Percentiles rank a stretch among this genome's conserved stretches.
These are phyloP conservation scores for Diarsia rubi DNA, from an alignment of 2,888 invertebrate species.

Conservation along the genomic window DNA sequence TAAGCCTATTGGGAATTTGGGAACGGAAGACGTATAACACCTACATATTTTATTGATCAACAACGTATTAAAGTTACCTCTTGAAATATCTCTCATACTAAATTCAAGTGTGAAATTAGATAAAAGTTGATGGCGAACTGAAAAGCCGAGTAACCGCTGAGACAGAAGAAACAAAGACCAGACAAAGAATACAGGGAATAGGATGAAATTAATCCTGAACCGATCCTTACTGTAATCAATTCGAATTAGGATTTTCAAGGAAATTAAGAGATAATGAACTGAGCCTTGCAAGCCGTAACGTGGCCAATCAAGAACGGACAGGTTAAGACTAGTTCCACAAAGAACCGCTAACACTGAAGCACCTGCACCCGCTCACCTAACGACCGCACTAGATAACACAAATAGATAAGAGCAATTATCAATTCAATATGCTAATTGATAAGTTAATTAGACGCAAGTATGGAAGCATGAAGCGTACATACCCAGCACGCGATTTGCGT, in stretches of 20 bases:
- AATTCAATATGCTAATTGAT: constrained; percentile 74
- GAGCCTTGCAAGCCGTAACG: neutral
- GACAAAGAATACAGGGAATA: neutral
- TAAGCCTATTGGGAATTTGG: constrained; percentile 22
- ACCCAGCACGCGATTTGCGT: constrained; percentile 49
- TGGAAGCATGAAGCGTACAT: constrained; percentile 54
- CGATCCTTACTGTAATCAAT: neutral
- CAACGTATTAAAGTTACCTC: neutral
- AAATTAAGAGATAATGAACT: neutral
- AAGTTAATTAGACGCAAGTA: constrained; percentile 67
- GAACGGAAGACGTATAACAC: constrained; percentile 1
- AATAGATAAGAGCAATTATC: constrained; percentile 67
- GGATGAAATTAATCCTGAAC: neutral
- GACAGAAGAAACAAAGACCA: neutral
- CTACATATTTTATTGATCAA: constrained; percentile 17
- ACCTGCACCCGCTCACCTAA: constrained; percentile 14
- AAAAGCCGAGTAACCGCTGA: too few species aligned
- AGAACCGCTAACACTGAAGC: constrained; percentile 3
- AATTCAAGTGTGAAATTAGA: neutral
- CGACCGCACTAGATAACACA: constrained; percentile 56
- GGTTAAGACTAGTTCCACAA: neutral
- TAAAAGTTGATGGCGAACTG: neutral
- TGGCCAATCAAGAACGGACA: neutral
- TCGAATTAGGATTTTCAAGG: too few species aligned
- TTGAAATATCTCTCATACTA: neutral